These are phyloP conservation scores for Indri indri DNA, from an alignment of 2,113 vertebrate species.

Conservation along the genomic window DNA sequence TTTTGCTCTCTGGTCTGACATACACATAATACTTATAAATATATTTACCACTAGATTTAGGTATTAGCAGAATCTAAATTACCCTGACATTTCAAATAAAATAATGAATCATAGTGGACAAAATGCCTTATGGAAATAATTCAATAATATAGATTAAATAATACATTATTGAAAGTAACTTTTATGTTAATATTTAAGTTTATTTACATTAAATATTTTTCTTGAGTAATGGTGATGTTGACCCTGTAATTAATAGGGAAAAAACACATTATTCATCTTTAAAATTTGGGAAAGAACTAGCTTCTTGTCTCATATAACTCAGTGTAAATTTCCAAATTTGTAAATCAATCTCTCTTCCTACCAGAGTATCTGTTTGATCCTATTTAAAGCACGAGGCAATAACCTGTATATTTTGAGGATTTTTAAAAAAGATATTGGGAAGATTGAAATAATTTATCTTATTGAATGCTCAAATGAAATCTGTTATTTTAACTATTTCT, in stretches of 20 bases:
- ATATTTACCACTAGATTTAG: not conserved
- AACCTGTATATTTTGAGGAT: not conserved
- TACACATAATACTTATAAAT: not conserved
- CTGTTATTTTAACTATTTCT: not conserved
- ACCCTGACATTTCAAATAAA: not conserved
- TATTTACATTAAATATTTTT: constrained; percentile 35
- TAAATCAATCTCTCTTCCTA: not conserved
- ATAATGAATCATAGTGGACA: not conserved
- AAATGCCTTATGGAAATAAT: not conserved
- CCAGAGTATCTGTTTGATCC: not conserved
- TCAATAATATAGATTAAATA: constrained; percentile 7
- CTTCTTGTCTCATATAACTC: not conserved
- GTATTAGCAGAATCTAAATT: not conserved
- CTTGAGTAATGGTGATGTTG: not conserved
- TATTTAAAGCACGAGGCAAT: not conserved
- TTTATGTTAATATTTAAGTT: not conserved
- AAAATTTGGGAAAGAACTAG: not conserved
- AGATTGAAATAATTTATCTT: not conserved
- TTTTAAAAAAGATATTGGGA: not conserved
- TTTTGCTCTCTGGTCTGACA: not conserved
- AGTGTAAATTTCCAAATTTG: constrained; percentile 13
- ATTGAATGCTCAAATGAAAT: not conserved
- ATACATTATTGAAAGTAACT: not conserved
- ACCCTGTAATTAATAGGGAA: not conserved
- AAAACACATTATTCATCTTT: not conserved